Evolutionary conservation across 2,797 vertebrate species (phyloP).

Genomic region (Pseudopleuronectes americanus): DNA sequence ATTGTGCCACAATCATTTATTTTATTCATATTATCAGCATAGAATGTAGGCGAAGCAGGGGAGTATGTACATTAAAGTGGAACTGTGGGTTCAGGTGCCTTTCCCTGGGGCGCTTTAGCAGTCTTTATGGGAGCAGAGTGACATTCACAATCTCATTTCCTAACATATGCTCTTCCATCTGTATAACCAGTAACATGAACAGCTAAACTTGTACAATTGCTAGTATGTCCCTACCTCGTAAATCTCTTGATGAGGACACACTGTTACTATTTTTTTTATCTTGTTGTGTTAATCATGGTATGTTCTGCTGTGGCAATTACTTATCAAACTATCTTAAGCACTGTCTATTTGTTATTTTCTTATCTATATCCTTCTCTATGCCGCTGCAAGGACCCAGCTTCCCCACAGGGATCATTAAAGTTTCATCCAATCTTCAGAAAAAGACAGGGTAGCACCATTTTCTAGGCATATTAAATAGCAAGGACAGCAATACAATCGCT

Average conservation of each 20-base stretch:
- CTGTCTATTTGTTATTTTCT: constrained; percentile 43
- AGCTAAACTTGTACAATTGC: constrained; percentile 31
- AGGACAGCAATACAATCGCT: constrained; percentile 21
- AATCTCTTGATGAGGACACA: constrained; percentile 17
- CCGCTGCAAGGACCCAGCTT: constrained; percentile 33
- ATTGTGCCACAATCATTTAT: neutral
- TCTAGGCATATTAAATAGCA: constrained; percentile 34
- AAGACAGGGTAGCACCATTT: constrained; percentile 47
- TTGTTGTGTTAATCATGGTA: constrained; percentile 22
- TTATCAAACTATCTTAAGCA: constrained; percentile 38
- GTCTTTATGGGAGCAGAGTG: constrained; percentile 52
- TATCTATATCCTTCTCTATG: constrained; percentile 38
- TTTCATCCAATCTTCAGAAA: constrained; percentile 49
- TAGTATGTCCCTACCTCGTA: constrained; percentile 28
- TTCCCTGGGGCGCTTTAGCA: constrained; percentile 35
- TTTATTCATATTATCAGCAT: constrained; percentile 28
- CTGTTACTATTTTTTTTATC: constrained; percentile 11
- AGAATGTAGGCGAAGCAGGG: constrained; percentile 19
- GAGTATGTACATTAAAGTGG: constrained; percentile 34
- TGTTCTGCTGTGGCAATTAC: constrained; percentile 33
- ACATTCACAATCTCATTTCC: constrained; percentile 62
- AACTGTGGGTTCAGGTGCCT: constrained; percentile 26
- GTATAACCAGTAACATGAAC: constrained; percentile 30
- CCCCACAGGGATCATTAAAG: constrained; percentile 43
- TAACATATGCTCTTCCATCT: constrained; percentile 59